These are phyloP conservation scores for Enteromius fasciolatus DNA, from an alignment of 2,797 vertebrate species.

Conservation along the genomic window DNA sequence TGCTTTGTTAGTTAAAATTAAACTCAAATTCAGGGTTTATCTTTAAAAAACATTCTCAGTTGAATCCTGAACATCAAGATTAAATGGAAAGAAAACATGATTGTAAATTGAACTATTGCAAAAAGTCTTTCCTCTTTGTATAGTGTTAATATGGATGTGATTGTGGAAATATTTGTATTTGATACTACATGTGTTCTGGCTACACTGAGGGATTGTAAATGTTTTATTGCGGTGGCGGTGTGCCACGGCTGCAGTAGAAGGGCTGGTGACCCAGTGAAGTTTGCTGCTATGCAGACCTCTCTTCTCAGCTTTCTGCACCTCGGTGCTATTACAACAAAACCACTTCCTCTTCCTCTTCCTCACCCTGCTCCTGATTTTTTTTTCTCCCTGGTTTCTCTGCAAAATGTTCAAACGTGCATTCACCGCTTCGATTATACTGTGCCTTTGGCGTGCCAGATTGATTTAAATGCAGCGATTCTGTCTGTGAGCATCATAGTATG, in stretches of 20 bases:
- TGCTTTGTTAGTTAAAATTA: not conserved
- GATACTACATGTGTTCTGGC: conserved; percentile 1
- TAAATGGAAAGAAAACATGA: not conserved
- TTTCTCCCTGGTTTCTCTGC: conserved; percentile 35
- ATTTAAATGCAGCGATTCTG: conserved; percentile 31
- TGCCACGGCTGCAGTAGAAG: conserved; percentile 77
- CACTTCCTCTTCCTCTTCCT: conserved; percentile 47
- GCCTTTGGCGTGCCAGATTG: conserved; percentile 14
- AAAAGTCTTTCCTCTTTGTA: not conserved
- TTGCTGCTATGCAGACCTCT: conserved; percentile 80
- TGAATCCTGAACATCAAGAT: not conserved
- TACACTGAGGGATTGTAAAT: conserved; percentile 66
- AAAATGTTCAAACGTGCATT: conserved; percentile 12
- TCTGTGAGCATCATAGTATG: conserved; percentile 21
- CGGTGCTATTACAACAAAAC: conserved; percentile 51
- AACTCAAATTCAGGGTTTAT: not conserved
- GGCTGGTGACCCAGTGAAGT: conserved; percentile 76
- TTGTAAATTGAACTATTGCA: not conserved
- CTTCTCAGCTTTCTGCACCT: conserved; percentile 1
- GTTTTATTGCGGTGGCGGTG: conserved; percentile 73
- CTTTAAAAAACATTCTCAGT: not conserved
- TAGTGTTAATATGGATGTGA: not conserved
- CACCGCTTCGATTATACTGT: not conserved
- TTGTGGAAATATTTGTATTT: conserved; percentile 2
- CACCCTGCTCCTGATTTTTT: not conserved